phyloP scores from a whole-genome alignment of 2,113 vertebrate species.

The Amblyornis subalaris region DNA sequence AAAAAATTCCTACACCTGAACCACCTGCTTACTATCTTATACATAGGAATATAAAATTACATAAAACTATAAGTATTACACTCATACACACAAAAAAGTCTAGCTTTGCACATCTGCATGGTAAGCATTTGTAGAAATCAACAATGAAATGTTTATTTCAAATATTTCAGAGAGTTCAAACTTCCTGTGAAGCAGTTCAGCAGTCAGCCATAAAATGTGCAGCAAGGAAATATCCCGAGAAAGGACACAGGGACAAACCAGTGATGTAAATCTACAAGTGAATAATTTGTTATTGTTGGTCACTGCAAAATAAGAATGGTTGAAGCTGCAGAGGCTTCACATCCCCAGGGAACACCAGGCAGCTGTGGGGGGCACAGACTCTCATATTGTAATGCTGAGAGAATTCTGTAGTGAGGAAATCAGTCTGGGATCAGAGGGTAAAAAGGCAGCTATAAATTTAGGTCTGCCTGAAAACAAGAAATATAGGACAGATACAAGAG shows the following conservation, averaged over 20 bases:
- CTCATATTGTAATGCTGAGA: neutral
- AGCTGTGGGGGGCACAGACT: neutral
- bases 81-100: rapidly evolving
- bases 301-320: neutral
- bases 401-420: neutral
- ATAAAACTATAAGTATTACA: neutral
- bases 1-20: neutral
- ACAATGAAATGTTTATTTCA: neutral
- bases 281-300: neutral
- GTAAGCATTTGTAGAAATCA: neutral
- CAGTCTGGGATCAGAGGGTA: neutral
- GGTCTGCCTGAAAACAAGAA: neutral
- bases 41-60: neutral
- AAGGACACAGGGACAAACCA: neutral
- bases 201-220: neutral
- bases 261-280: neutral
- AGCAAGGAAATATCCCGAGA: neutral
- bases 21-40: neutral
- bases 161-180: neutral
- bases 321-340: neutral
- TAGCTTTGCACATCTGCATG: neutral
- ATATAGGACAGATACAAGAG: neutral
- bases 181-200: too few species aligned
- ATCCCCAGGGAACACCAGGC: neutral
- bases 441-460: neutral